phyloP scores from a whole-genome alignment of 2,113 vertebrate species.

The Lonchura striata region DNA sequence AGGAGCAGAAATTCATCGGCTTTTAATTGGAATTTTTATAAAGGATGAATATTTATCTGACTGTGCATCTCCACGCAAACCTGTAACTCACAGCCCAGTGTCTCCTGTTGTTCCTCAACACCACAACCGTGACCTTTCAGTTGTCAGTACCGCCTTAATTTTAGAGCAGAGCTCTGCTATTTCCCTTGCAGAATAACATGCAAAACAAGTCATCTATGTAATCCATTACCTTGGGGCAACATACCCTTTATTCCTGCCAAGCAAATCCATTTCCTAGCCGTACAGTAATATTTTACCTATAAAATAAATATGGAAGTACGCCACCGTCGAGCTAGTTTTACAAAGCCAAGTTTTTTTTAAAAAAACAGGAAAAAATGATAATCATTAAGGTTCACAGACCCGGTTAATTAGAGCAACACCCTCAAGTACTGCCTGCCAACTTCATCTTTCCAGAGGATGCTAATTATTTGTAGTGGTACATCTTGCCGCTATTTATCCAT shows the following conservation, averaged over 20 bases:
- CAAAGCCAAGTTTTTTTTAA: background rate
- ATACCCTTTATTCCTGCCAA: background rate
- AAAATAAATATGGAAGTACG: background rate
- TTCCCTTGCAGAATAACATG: background rate
- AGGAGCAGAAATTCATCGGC: conserved; percentile 15
- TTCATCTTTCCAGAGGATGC: background rate
- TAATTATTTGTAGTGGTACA: background rate
- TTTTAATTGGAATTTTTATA: background rate
- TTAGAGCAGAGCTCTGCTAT: conserved; percentile 12
- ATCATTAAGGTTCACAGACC: background rate
- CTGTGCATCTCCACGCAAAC: background rate
- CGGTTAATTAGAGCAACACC: conserved; percentile 2
- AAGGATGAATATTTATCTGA: background rate
- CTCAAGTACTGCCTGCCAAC: background rate
- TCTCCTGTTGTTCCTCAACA: background rate
- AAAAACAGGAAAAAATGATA: background rate
- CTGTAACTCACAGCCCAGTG: background rate
- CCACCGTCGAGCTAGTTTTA: background rate
- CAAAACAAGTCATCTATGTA: conserved; percentile 17
- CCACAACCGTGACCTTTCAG: background rate
- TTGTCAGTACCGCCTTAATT: background rate
- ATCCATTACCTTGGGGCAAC: background rate
- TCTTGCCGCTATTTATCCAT: background rate
- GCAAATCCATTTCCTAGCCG: background rate
- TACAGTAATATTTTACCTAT: background rate